A percentile compares a stretch with the other conserved stretches of the same genome.
These are phyloP conservation scores for Cyprinella venusta DNA, from an alignment of 2,797 vertebrate genomes.

Conservation along the genomic window DNA sequence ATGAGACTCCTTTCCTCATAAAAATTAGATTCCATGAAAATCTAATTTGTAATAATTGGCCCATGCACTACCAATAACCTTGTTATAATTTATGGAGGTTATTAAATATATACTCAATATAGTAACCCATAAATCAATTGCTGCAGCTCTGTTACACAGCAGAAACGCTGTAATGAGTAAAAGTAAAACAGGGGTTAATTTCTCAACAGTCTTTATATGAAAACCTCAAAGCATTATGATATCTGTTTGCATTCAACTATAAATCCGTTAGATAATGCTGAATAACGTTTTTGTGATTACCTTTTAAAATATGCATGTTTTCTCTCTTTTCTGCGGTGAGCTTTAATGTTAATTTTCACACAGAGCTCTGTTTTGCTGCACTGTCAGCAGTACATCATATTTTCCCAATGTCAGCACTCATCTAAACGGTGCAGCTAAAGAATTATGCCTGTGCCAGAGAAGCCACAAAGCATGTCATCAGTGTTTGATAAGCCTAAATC, in stretches of 20 bases:
- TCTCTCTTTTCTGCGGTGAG: background rate
- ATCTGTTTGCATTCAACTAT: background rate
- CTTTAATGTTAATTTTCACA: constrained; percentile 64
- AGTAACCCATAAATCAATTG: background rate
- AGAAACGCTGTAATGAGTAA: background rate
- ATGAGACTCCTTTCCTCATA: background rate
- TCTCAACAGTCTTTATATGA: background rate
- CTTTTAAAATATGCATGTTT: background rate
- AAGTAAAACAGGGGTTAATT: background rate
- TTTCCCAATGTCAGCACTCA: constrained; percentile 54
- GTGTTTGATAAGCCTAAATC: constrained; percentile 72
- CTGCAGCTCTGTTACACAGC: too few relatives aligned
- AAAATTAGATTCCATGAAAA: background rate
- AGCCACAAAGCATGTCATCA: constrained; percentile 70
- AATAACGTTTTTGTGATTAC: background rate
- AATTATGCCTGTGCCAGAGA: constrained; percentile 58
- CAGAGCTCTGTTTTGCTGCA: constrained; percentile 57
- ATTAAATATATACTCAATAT: background rate
- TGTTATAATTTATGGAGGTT: background rate
- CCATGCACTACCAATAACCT: background rate
- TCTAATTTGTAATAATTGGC: background rate
- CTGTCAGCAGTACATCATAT: constrained; percentile 58
- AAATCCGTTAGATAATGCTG: background rate
- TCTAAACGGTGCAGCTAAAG: constrained; percentile 64
- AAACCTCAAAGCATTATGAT: background rate